A percentile compares a stretch with the other conserved stretches of the same genome.
Evolutionary conservation across 1,140 invertebrate genomes (phyloP).

Genomic region (Papilio glaucus): DNA sequence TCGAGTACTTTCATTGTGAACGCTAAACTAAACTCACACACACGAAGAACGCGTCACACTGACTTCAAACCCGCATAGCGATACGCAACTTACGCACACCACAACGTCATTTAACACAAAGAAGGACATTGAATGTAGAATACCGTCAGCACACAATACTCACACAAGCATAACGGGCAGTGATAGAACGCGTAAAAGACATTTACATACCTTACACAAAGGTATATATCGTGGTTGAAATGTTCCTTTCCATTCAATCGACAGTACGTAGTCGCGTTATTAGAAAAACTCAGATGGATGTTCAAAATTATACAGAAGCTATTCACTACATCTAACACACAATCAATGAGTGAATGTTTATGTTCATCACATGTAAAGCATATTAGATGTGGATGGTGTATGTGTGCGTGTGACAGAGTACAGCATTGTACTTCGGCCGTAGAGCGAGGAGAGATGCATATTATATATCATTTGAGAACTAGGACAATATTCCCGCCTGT

Average conservation of each 20-base stretch:
- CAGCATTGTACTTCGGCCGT: slow-evolving; percentile 72
- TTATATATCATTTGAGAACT: slow-evolving; percentile 72
- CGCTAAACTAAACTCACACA: slow-evolving; percentile 63
- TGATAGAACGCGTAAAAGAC: slow-evolving; percentile 51
- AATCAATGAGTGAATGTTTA: slow-evolving; percentile 46
- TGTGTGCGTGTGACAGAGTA: slow-evolving; percentile 58
- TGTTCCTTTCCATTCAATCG: slow-evolving; percentile 20
- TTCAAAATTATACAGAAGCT: slow-evolving; percentile 22
- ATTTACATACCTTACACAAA: slow-evolving; percentile 47
- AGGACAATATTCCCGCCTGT: slow-evolving; percentile 66
- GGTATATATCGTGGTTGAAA: neutral
- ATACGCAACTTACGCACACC: slow-evolving; percentile 37
- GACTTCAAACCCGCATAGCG: slow-evolving; percentile 43
- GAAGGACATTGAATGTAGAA: slow-evolving; percentile 25
- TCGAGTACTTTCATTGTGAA: slow-evolving; percentile 80
- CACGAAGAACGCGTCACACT: slow-evolving; percentile 43
- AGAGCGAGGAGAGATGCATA: slow-evolving; percentile 74
- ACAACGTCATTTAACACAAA: slow-evolving; percentile 42
- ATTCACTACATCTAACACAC: slow-evolving; percentile 38
- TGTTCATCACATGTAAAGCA: slow-evolving; percentile 46
- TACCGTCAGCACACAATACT: slow-evolving; percentile 29
- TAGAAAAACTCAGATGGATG: neutral
- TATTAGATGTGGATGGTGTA: slow-evolving; percentile 38
- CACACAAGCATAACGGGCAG: slow-evolving; percentile 43
- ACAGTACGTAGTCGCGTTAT: slow-evolving; percentile 1